These are phyloP conservation scores for human (Homo sapiens) DNA, from an alignment of 2,113 vertebrate species.

Conservation along the genomic window GRCh38 chr4:164787501-164788000, in stretches of 20 bases:
- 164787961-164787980: not conserved
- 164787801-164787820: not conserved
- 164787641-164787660: slow-evolving; percentile 17
- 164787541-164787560: not conserved
- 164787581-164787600: not conserved
- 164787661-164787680: slow-evolving; percentile 53
- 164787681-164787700: slow-evolving; percentile 42
- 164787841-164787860: not conserved
- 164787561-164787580: not conserved
- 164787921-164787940: not conserved
- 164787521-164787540: not conserved
- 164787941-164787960: not conserved
- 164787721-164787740: slow-evolving; percentile 21
- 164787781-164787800: not conserved
- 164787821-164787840: slow-evolving; percentile 23
- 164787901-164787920: not conserved
- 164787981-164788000: not conserved
- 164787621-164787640: slow-evolving; percentile 4
- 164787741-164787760: not conserved
- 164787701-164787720: slow-evolving; percentile 3
- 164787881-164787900: not conserved
- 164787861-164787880: not conserved
- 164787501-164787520: not conserved
- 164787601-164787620: slow-evolving; percentile 20
- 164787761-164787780: not conserved